Evolutionary conservation across 2,797 vertebrate genomes (phyloP).

Genomic region (Pipistrellus nathusii): DNA sequence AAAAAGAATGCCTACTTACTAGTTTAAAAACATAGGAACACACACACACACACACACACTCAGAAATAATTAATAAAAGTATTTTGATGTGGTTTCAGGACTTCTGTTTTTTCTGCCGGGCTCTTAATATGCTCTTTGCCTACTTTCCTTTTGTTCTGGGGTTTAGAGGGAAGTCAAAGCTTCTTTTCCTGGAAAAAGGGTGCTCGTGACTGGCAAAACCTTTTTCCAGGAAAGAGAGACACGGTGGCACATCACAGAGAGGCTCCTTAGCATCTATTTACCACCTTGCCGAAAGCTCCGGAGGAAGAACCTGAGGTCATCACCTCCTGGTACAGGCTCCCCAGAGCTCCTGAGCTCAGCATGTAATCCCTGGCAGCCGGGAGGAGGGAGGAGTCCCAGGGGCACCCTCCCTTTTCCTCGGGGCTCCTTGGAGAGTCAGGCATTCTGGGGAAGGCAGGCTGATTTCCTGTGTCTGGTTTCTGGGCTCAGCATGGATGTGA

Average conservation of each 20-base stretch:
- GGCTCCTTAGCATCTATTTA: conserved; percentile 21
- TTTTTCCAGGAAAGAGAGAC: background rate
- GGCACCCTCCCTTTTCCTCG: background rate
- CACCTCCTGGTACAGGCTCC: conserved; percentile 19
- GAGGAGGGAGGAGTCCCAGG: background rate
- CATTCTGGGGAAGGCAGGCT: conserved; percentile 21
- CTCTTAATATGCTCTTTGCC: background rate
- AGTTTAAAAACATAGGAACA: background rate
- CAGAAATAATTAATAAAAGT: background rate
- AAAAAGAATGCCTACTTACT: background rate
- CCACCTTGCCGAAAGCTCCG: conserved; percentile 26
- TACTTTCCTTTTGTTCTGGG: background rate
- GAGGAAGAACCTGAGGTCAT: conserved; percentile 18
- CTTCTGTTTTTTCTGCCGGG: background rate
- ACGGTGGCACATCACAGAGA: background rate
- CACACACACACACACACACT: background rate
- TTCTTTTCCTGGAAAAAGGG: background rate
- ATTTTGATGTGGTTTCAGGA: background rate
- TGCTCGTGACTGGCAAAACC: background rate
- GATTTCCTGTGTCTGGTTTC: background rate
- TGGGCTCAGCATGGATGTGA: rapidly evolving
- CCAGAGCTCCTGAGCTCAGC: conserved; percentile 18
- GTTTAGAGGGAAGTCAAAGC: background rate
- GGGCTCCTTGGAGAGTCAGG: conserved; percentile 6
- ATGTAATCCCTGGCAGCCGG: background rate